These are phyloP conservation scores for Grammomys dolichurus DNA, from an alignment of 2,113 vertebrate genomes.

Conservation along the genomic window DNA sequence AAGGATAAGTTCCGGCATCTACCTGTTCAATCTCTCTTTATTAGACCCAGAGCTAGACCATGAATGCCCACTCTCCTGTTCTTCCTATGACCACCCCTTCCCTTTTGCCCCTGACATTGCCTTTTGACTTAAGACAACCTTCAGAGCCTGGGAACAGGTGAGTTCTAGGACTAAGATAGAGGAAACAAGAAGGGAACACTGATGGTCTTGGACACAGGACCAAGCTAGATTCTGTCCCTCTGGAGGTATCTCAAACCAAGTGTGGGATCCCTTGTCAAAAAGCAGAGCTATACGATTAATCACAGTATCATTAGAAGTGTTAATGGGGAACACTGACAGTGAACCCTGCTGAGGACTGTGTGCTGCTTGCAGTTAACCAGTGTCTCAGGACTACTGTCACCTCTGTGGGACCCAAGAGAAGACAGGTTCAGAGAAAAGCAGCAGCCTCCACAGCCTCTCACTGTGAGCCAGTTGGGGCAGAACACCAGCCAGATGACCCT, in stretches of 20 bases:
- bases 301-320: not conserved
- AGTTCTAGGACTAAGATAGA: not conserved
- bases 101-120: not conserved
- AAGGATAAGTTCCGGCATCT: not conserved
- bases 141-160: not conserved
- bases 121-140: not conserved
- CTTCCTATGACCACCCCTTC: not conserved
- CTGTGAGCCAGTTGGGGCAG: not conserved
- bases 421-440: not conserved
- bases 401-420: not conserved
- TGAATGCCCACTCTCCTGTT: fast-evolving
- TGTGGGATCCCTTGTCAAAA: not conserved
- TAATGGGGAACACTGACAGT: not conserved
- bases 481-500: not conserved
- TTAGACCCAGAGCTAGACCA: not conserved
- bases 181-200: not conserved
- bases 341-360: not conserved
- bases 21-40: not conserved
- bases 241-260: not conserved
- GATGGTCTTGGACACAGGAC: not conserved
- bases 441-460: not conserved
- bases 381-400: not conserved
- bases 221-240: not conserved
- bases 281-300: not conserved
- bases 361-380: not conserved